These are phyloP conservation scores for Macrosteles quadrilineatus DNA, from an alignment of 1,140 invertebrate species.

Conservation along the genomic window DNA sequence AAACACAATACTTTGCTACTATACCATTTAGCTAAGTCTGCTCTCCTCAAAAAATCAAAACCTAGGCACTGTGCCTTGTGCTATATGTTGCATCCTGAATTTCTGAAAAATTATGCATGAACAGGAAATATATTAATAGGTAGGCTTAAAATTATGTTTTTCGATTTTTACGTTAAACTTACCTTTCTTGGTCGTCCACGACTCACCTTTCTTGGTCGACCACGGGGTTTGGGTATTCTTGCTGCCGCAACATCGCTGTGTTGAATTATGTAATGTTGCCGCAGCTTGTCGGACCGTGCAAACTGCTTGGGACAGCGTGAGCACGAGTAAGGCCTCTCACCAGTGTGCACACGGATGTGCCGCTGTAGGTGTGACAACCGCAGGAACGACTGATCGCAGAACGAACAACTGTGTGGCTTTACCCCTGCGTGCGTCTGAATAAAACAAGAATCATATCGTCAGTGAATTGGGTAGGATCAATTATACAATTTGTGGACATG, in stretches of 20 bases:
- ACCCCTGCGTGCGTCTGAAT: slow-evolving; percentile 48
- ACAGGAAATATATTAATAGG: too few species aligned
- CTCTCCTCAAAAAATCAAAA: too few species aligned
- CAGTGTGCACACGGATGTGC: slow-evolving; percentile 52
- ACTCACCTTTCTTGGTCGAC: slow-evolving; percentile 41
- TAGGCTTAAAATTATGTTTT: too few species aligned
- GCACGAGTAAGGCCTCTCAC: slow-evolving; percentile 48
- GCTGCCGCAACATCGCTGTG: slow-evolving; percentile 31
- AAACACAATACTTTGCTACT: too few species aligned
- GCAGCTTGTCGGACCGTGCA: slow-evolving; percentile 44
- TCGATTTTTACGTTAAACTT: too few species aligned
- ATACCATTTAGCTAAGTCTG: too few species aligned
- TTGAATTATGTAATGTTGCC: slow-evolving; percentile 43
- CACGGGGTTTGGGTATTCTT: slow-evolving; percentile 33
- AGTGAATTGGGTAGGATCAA: too few species aligned
- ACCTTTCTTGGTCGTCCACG: too few species aligned
- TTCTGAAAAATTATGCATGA: too few species aligned
- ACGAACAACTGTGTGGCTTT: slow-evolving; percentile 50
- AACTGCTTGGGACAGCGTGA: slow-evolving; percentile 43
- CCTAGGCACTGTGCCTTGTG: too few species aligned
- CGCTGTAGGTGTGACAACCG: slow-evolving; percentile 52
- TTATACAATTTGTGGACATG: too few species aligned
- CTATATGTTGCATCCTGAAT: too few species aligned
- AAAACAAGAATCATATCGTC: background rate
- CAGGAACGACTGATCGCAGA: slow-evolving; percentile 52